These are phyloP conservation scores for Dryobates pubescens DNA, from an alignment of 2,797 vertebrate genomes.

Conservation along the genomic window DNA sequence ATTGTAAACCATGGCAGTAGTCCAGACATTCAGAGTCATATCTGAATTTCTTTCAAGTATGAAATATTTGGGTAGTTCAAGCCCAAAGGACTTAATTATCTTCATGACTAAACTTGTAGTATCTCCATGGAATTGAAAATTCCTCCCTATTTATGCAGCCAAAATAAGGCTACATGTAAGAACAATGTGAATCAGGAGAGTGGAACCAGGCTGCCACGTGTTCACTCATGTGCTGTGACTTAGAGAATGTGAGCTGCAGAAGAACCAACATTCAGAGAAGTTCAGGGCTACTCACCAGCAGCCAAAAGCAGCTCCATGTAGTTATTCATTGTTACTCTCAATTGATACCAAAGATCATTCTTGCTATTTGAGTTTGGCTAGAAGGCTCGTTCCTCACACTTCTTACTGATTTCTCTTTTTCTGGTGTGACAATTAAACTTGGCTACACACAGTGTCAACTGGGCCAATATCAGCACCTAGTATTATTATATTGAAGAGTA, in stretches of 20 bases:
- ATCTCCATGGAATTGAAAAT: constrained; percentile 59
- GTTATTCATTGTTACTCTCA: not conserved
- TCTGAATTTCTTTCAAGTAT: constrained; percentile 70
- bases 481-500: not conserved
- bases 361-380: constrained; percentile 19
- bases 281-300: not conserved
- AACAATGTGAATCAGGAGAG: constrained; percentile 39
- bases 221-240: not conserved
- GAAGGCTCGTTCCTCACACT: constrained; percentile 21
- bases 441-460: not conserved
- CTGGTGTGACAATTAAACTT: constrained; percentile 14
- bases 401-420: not conserved
- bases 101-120: constrained; percentile 68
- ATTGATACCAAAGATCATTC: not conserved
- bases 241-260: not conserved
- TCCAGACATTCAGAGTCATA: constrained; percentile 53
- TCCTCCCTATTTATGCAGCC: constrained; percentile 49
- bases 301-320: not conserved
- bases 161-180: constrained; percentile 54
- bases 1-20: constrained; percentile 53
- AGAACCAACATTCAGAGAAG: not conserved
- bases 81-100: constrained; percentile 70
- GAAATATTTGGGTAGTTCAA: constrained; percentile 60
- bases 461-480: constrained; percentile 26
- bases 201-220: not conserved